Evolutionary conservation across 35 echinoderm and acorn worm species (phyloP).

Genomic region (Chiridota heheva): DNA sequence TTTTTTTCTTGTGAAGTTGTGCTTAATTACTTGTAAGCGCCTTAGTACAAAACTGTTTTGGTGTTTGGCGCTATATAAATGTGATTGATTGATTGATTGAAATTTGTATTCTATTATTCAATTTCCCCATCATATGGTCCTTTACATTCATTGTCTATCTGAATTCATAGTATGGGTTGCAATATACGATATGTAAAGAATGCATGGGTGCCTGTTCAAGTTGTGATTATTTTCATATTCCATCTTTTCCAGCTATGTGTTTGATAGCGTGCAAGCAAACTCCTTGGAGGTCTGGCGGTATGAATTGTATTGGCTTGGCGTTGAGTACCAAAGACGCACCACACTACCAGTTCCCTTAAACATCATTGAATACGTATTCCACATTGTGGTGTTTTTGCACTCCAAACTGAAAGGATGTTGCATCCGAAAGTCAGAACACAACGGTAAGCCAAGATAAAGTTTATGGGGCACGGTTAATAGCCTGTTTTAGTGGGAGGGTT

Average conservation of each 20-base stretch:
- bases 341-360: conserved; percentile 61
- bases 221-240: not conserved
- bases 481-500: not conserved
- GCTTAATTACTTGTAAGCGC: too few relatives aligned
- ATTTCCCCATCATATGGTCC: too few relatives aligned
- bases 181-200: too few relatives aligned
- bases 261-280: conserved; percentile 76
- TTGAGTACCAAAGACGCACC: conserved; percentile 69
- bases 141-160: too few relatives aligned
- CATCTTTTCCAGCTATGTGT: conserved; percentile 54
- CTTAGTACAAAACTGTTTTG: too few relatives aligned
- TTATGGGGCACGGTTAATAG: not conserved
- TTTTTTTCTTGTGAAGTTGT: too few relatives aligned
- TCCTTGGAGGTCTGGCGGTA: conserved; percentile 81
- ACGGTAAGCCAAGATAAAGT: not conserved
- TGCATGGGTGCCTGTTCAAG: too few relatives aligned
- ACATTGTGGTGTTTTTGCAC: conserved; percentile 23
- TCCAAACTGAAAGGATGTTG: conserved; percentile 1
- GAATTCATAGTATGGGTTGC: too few relatives aligned
- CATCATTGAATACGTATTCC: conserved; percentile 63
- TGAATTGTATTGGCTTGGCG: conserved; percentile 75
- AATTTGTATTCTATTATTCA: too few relatives aligned
- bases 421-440: not conserved
- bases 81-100: too few relatives aligned
- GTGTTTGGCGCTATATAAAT: too few relatives aligned